These are phyloP conservation scores for Tachina lurida DNA, from an alignment of 2,888 invertebrate species.

Conservation along the genomic window DNA sequence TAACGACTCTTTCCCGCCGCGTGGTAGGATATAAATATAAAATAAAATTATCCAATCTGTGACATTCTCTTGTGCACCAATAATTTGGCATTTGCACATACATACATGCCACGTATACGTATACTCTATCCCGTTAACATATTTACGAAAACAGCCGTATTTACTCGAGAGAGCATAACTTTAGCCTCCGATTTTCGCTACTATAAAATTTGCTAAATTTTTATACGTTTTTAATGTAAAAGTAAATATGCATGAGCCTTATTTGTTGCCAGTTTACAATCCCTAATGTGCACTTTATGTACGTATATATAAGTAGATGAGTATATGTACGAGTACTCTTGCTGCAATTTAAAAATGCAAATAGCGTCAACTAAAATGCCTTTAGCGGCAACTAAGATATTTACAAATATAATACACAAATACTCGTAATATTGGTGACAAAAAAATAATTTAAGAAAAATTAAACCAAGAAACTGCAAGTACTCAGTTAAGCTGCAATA, in stretches of 20 bases:
- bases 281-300: background rate
- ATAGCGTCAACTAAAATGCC: no score
- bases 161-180: conserved; percentile 13
- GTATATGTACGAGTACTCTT: background rate
- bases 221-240: background rate
- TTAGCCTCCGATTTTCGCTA: conserved; percentile 8
- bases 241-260: conserved; percentile 16
- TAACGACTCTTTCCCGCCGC: no score
- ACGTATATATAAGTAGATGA: background rate
- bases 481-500: no score
- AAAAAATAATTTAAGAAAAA: no score
- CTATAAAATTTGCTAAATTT: background rate
- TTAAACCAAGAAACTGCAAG: no score
- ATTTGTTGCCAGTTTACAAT: conserved; percentile 11
- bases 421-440: no score
- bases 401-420: no score
- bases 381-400: no score
- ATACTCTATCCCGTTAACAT: background rate
- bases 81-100: background rate
- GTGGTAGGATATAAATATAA: no score
- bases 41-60: conserved; percentile 38
- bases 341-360: background rate
- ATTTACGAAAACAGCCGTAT: background rate
- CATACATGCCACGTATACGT: background rate
- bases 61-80: conserved; percentile 33